Evolutionary conservation across 2,113 vertebrate genomes (phyloP).

Genomic region (Zosterops japonicus): DNA sequence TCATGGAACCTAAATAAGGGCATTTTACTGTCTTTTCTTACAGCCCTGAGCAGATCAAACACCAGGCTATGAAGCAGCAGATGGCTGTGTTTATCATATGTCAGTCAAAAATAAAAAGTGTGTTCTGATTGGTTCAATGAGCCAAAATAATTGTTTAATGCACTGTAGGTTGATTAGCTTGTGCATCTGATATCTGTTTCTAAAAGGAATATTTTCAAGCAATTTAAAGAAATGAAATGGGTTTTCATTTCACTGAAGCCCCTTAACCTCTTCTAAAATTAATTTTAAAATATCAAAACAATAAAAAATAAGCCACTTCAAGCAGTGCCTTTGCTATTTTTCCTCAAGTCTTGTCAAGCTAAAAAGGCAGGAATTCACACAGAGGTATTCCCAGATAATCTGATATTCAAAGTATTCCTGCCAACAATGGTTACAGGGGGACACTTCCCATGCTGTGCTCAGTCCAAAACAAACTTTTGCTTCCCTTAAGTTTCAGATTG

Average conservation of each 20-base stretch:
- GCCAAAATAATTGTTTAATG: constrained; percentile 73
- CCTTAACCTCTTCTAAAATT: neutral
- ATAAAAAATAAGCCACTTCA: neutral
- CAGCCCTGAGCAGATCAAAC: constrained; percentile 50
- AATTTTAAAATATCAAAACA: neutral
- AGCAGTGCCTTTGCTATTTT: neutral
- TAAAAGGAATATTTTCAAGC: constrained; percentile 26
- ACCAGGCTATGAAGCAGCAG: constrained; percentile 59
- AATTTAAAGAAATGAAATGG: constrained; percentile 22
- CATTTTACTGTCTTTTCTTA: constrained; percentile 35
- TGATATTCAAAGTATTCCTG: neutral
- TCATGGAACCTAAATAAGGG: constrained; percentile 31
- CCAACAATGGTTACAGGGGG: neutral
- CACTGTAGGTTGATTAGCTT: constrained; percentile 67
- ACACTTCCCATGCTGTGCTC: neutral
- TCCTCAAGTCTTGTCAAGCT: neutral
- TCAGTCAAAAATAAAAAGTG: constrained; percentile 68
- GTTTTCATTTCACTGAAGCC: neutral
- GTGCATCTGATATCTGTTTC: constrained; percentile 62
- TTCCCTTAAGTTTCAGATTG: neutral
- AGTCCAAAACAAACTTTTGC: neutral
- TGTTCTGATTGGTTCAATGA: constrained; percentile 69
- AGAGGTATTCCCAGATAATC: neutral
- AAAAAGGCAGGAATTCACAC: neutral
- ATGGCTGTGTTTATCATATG: constrained; percentile 71